Evolutionary conservation across 1,140 invertebrate species (phyloP), one percentile per base, ranked within the genome.

Genomic region (Thaumetopoea pityocampa): DNA sequence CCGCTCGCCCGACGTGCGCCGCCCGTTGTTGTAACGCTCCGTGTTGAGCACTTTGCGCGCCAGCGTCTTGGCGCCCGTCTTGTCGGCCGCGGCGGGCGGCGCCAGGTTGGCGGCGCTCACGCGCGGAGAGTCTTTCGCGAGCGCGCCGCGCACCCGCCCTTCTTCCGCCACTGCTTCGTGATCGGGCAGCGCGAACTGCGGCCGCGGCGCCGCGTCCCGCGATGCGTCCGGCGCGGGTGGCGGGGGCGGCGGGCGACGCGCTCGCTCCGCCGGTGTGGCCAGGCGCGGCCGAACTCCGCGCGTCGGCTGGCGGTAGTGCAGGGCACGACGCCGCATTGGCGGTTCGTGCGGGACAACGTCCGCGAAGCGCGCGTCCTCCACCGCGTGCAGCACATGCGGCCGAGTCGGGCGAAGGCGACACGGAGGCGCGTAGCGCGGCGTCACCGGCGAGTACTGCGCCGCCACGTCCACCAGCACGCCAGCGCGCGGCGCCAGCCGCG

Each of bases 141-240:
- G 46, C 22, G 35, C 41, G 28, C 44, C 57, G 42, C 54, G 57
- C 49, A 1, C 19, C 5, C 30, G 10, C 9, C 14, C 17, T 5
- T 3, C 28, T 9, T 28, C 30, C 19, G 23, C 14, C 14, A 32
- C 18, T 20, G 30, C 17, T 26, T 44, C 60, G 26, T 64, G 60
- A 19, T 68, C 64, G 12, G 64, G 43, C 32, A 67, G 40, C 20
- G 65, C 73, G 50, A 77, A 71, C 55, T 71, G 65, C 4, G 71
- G 72, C 23, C 34, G 44, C 12, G 50, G 34, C 18, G 29, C 34
- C 19, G 3, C 12, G n/a, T 17, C 32, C 18, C 12, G 16, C 19
- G 15, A 2, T 26, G 26, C 30, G 20, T 15, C 17, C 26, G 7
- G 11, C 27, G 8, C 18, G 19, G 6, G 6, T 5, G 30, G 24